These are phyloP conservation scores for Zosterops japonicus DNA, from an alignment of 2,113 vertebrate genomes.

Conservation along the genomic window DNA sequence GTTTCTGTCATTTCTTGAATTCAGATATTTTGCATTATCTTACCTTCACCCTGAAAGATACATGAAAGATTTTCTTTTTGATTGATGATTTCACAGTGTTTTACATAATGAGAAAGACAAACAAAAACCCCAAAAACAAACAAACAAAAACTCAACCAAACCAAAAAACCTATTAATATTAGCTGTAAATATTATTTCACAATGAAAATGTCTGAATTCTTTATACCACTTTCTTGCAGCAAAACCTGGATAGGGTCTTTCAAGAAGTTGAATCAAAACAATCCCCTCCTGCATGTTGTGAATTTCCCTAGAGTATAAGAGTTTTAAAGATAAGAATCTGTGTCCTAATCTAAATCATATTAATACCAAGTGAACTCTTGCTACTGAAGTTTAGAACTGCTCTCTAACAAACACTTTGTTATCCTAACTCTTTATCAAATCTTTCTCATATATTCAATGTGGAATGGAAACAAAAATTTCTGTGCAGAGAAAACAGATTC, in stretches of 20 bases:
- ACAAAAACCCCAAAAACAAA: not conserved
- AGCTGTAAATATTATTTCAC: not conserved
- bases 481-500: not conserved
- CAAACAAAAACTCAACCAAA: not conserved
- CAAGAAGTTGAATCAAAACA: not conserved
- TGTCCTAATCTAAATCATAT: not conserved
- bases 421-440: not conserved
- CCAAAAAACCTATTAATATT: not conserved
- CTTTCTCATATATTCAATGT: not conserved
- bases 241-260: not conserved
- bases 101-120: not conserved
- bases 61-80: rapidly evolving
- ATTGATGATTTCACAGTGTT: not conserved
- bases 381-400: not conserved
- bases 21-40: not conserved
- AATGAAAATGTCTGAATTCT: not conserved
- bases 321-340: not conserved
- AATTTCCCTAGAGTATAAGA: not conserved
- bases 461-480: not conserved
- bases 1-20: not conserved
- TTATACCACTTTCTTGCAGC: not conserved
- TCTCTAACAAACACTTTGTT: not conserved
- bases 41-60: not conserved
- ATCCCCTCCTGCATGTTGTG: not conserved
- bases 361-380: not conserved